Conservation (phyloP, 2,888 invertebrate genomes). For the Nephrocerus scutellatus region DNA sequence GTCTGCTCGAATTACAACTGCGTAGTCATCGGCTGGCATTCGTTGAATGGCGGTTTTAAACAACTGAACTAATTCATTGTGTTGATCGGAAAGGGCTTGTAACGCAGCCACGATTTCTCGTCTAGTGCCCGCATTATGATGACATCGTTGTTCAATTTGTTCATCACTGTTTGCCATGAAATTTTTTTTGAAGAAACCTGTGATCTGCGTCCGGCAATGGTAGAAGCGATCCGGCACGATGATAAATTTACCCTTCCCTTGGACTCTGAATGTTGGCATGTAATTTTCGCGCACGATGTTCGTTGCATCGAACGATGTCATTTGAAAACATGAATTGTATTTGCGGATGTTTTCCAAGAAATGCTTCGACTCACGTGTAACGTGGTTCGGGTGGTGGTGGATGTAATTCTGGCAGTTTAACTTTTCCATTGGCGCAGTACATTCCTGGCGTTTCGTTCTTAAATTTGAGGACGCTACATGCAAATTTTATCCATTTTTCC, state of each 20-base stretch:
- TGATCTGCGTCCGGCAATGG: conserved; percentile 17
- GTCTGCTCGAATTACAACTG: conserved; percentile 33
- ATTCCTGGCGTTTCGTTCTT: too few species aligned
- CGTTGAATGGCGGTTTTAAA: conserved; percentile 6
- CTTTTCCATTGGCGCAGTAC: too few species aligned
- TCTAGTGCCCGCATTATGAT: conserved; percentile 13
- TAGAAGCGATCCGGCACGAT: conserved; percentile 20
- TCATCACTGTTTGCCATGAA: conserved; percentile 22
- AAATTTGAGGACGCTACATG: too few species aligned
- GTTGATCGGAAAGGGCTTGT: neutral
- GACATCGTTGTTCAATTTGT: conserved; percentile 22
- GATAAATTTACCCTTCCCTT: conserved; percentile 27
- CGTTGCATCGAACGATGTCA: too few species aligned
- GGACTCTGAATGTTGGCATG: conserved; percentile 11
- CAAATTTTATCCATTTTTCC: too few species aligned
- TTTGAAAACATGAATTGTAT: too few species aligned
- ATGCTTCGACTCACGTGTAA: too few species aligned
- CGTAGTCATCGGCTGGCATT: conserved; percentile 32
- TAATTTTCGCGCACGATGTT: too few species aligned
- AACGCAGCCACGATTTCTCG: conserved; percentile 1
- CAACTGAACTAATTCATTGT: neutral
- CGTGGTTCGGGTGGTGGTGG: too few species aligned
- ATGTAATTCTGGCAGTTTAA: too few species aligned
- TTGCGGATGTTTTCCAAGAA: too few species aligned
- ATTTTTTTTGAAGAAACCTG: conserved; percentile 24